These are phyloP conservation scores for Setophaga petechia DNA, from an alignment of 2,113 vertebrate species.

Conservation along the genomic window DNA sequence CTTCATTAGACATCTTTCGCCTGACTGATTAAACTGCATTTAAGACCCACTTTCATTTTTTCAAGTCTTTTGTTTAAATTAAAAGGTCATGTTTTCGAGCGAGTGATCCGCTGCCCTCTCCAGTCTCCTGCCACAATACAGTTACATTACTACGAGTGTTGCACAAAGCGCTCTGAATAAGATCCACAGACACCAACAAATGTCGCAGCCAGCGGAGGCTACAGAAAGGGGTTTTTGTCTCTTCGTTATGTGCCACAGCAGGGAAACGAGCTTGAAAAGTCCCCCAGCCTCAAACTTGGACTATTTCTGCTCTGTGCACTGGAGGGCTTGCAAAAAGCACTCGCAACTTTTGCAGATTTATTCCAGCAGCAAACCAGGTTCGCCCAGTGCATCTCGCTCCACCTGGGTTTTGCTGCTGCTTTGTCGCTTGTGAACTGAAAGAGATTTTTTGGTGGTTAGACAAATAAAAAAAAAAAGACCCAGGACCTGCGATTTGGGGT, in stretches of 20 bases:
- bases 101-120: slow-evolving; percentile 56
- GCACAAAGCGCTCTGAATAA: neutral
- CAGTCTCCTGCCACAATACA: slow-evolving; percentile 37
- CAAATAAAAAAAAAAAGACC: neutral
- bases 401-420: neutral
- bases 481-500: neutral
- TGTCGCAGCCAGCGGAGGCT: slow-evolving; percentile 25
- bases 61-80: slow-evolving; percentile 75
- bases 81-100: slow-evolving; percentile 72
- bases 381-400: accelerated
- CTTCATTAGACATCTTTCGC: slow-evolving; percentile 74
- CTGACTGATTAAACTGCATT: slow-evolving; percentile 74
- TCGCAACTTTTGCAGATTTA: neutral
- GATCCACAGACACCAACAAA: slow-evolving; percentile 21
- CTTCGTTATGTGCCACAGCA: slow-evolving; percentile 52
- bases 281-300: slow-evolving; percentile 50
- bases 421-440: neutral
- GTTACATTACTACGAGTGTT: slow-evolving; percentile 56
- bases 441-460: neutral
- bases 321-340: neutral
- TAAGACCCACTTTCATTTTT: slow-evolving; percentile 72
- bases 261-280: slow-evolving; percentile 62
- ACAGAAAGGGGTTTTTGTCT: slow-evolving; percentile 65
- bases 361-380: neutral
- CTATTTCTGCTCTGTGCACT: neutral